These are phyloP conservation scores for Malurus melanocephalus DNA, from an alignment of 2,113 vertebrate species.

Conservation along the genomic window DNA sequence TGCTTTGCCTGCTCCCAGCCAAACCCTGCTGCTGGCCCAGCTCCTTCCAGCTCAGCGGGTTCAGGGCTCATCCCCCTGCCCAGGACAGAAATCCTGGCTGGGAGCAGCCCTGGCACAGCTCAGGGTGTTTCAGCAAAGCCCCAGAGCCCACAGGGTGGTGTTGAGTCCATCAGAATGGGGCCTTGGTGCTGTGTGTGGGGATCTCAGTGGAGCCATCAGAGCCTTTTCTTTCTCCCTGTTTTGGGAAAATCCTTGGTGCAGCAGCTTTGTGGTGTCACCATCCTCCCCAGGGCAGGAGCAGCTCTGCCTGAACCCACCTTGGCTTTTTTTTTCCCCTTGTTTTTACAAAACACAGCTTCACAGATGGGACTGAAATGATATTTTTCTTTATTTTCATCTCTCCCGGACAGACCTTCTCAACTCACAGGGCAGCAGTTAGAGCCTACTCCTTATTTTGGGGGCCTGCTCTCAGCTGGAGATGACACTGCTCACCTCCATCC, in stretches of 20 bases:
- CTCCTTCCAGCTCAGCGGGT: not conserved
- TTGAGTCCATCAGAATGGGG: not conserved
- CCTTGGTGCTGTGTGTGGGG: too few species aligned
- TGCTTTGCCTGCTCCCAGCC: not conserved
- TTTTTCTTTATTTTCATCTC: too few species aligned
- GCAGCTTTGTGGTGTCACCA: accelerated
- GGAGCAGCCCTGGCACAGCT: not conserved
- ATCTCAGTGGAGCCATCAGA: not conserved
- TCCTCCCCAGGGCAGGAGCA: not conserved
- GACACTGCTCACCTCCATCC: not conserved
- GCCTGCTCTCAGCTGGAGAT: not conserved
- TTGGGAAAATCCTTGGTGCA: accelerated
- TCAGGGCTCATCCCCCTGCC: not conserved
- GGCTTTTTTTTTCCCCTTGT: not conserved
- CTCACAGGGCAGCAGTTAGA: not conserved
- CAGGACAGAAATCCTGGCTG: not conserved
- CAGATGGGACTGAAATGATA: not conserved
- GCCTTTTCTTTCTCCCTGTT: not conserved
- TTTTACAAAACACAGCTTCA: not conserved
- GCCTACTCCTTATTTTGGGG: accelerated
- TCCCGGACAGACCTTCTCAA: not conserved
- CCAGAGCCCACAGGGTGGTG: not conserved
- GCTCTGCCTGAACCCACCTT: not conserved
- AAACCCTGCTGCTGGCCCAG: not conserved
- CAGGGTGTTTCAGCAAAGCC: not conserved